Percentiles rank a stretch among this genome's conserved stretches.
Evolutionary conservation across 2,113 vertebrate species (phyloP).

Genomic region (Bungarus multicinctus): DNA sequence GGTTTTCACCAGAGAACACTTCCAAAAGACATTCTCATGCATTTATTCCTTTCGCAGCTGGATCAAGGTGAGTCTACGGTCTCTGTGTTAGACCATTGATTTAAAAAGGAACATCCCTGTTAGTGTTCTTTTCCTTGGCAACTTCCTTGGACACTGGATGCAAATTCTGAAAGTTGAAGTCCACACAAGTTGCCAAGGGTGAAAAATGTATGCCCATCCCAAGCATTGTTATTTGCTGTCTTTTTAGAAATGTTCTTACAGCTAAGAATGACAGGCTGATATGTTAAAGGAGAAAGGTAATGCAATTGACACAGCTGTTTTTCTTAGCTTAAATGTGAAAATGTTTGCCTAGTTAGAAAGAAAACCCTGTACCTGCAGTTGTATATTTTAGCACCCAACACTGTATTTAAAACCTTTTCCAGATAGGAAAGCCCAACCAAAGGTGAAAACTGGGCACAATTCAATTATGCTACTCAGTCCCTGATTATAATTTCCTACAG

Average conservation of each 20-base stretch:
- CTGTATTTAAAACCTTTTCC: background rate
- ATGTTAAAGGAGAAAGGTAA: background rate
- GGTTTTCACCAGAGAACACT: constrained; percentile 76
- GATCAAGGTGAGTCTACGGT: constrained; percentile 25
- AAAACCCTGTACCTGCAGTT: background rate
- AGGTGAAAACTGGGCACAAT: background rate
- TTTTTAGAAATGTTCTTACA: background rate
- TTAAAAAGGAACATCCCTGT: background rate
- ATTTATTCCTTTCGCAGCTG: constrained; percentile 76
- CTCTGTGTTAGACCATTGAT: no score
- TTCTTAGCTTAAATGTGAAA: background rate
- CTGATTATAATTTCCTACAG: background rate
- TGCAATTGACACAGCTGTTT: background rate
- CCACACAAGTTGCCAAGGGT: background rate
- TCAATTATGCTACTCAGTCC: background rate
- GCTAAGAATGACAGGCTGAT: background rate
- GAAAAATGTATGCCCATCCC: background rate
- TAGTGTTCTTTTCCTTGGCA: background rate
- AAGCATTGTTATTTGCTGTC: background rate
- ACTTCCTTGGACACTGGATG: background rate
- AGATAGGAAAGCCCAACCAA: background rate
- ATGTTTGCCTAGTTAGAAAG: background rate
- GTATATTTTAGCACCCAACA: background rate
- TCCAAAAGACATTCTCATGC: constrained; percentile 70
- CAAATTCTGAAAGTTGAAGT: background rate